Base-by-base conservation (phyloP, 2,113 vertebrate genomes). In the Salvelinus alpinus region DNA sequence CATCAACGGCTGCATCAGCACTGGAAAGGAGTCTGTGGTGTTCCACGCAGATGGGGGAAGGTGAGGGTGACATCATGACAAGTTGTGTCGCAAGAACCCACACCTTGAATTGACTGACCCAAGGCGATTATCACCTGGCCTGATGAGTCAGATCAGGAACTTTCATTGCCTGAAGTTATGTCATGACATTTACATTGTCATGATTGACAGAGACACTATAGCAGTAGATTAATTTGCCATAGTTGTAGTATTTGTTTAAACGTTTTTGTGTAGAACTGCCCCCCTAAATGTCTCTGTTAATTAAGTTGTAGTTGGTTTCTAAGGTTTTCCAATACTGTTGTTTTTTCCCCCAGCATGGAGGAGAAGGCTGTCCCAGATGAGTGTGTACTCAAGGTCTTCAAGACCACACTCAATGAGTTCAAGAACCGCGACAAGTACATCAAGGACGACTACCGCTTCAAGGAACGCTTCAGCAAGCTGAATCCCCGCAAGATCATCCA, bases 381-480 rank as follows among this genome's bases (percentile, higher is more conserved):
- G 74, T 97, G 96, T 88, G 98, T 97, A 51, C 94, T 99, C 82
- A 99, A 99, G 88, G 97, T 99, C 20, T 99, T 96, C 85, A 99
- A 99, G 91, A 99, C 98, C 9, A 99, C 97, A 1, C 93, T 99
- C 57, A 99, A 99, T 87, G 98, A 99, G 85, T 99, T 99, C 90
- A 99, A 94, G 91, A 99, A 97, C 90, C 88, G 98, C 29, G 97
- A 99, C 87, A 98, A 99, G 78, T 99, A 99, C 82, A 99, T 99
- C 82, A 99, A 99, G 83, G 98, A 99, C 84, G 98, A 99, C 86
- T 99, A 98, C 77, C 96, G 97, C 83, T 99, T 99, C 93, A 98
- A 92, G 71, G 97, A 99, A 14, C 96, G 98, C 75, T 99, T 96
- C 94, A 97, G 97, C 92, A 98, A 97, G 80, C 87, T 99, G 87